Evolutionary conservation across 2,113 vertebrate genomes (phyloP).

Genomic region (Dipodomys spectabilis): DNA sequence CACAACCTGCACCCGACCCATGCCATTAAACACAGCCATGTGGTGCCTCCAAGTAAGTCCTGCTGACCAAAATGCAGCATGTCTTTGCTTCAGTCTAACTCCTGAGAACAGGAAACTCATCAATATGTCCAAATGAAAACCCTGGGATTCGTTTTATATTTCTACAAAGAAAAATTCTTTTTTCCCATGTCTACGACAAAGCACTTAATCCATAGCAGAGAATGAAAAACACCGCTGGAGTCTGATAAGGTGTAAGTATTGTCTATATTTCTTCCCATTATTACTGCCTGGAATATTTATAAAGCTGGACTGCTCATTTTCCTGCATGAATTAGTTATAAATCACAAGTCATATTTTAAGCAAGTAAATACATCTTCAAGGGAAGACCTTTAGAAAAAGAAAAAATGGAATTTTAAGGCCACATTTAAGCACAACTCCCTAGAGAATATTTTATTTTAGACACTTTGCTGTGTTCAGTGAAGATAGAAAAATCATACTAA

Average conservation of each 20-base stretch:
- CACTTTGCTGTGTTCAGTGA: background rate
- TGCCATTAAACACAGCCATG: background rate
- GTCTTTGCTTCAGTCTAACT: background rate
- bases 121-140: conserved; percentile 13
- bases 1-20: background rate
- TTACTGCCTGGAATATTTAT: conserved; percentile 84
- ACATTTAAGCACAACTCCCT: conserved; percentile 41
- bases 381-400: conserved; percentile 57
- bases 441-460: conserved; percentile 55
- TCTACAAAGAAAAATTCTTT: conserved; percentile 44
- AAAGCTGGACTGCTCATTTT: conserved; percentile 77
- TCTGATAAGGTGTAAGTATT: conserved; percentile 74
- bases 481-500: background rate
- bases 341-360: conserved; percentile 66
- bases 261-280: conserved; percentile 77
- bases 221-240: conserved; percentile 68
- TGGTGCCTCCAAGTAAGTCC: conserved; percentile 22
- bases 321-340: conserved; percentile 70
- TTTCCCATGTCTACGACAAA: conserved; percentile 32
- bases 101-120: background rate
- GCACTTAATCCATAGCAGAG: conserved; percentile 50
- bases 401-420: conserved; percentile 54
- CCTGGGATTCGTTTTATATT: conserved; percentile 58
- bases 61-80: conserved; percentile 34
- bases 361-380: conserved; percentile 62